Evolutionary conservation across 2,888 invertebrate genomes (phyloP).

Genomic region (Rotaria macrura): DNA sequence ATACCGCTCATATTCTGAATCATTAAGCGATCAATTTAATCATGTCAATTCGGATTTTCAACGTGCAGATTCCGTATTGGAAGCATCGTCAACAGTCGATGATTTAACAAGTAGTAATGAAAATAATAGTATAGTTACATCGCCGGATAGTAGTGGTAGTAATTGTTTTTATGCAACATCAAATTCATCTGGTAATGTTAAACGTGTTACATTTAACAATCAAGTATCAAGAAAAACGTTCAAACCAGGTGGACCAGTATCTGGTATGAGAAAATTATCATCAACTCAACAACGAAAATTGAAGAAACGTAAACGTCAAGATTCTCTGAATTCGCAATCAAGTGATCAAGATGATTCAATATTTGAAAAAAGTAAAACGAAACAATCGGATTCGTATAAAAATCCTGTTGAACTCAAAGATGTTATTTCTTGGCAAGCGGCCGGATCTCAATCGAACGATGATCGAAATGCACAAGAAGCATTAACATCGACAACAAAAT

Average conservation of each 20-base stretch:
- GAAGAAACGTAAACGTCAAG: slow-evolving; percentile 25
- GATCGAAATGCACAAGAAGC: neutral
- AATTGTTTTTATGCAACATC: neutral
- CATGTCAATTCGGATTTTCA: neutral
- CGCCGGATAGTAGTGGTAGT: neutral
- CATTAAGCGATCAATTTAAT: neutral
- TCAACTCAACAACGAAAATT: slow-evolving; percentile 26
- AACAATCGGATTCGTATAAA: neutral
- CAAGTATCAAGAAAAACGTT: slow-evolving; percentile 32
- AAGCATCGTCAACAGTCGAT: neutral
- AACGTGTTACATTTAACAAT: slow-evolving; percentile 30
- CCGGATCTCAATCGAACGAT: neutral
- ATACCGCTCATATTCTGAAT: neutral
- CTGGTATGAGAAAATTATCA: slow-evolving; percentile 30
- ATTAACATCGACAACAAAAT: neutral
- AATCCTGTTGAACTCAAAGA: neutral
- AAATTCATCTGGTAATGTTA: neutral
- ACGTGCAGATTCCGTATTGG: neutral
- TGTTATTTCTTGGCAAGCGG: neutral
- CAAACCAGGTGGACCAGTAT: slow-evolving; percentile 29
- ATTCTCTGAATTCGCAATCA: slow-evolving; percentile 26
- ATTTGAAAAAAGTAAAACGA: neutral
- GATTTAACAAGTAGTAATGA: slow-evolving; percentile 1
- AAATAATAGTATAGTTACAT: neutral
- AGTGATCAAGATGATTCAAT: slow-evolving; percentile 4